phyloP scores from a whole-genome alignment of 2,113 vertebrate species.

The Ursus arctos region DNA sequence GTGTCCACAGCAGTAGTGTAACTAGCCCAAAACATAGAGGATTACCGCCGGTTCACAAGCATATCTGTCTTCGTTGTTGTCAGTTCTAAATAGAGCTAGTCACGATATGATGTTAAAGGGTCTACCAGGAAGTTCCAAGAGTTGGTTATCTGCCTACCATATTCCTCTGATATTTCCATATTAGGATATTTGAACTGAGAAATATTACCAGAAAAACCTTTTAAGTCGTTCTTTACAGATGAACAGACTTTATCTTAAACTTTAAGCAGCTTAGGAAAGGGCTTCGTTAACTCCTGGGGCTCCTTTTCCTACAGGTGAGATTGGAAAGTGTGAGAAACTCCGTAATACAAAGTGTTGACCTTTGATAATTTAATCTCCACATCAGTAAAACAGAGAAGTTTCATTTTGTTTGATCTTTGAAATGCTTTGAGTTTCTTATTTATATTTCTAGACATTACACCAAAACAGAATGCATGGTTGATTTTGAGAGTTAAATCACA shows the following conservation, averaged over 20 bases:
- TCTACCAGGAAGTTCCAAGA: not conserved
- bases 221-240: not conserved
- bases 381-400: not conserved
- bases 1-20: not conserved
- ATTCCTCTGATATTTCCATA: not conserved
- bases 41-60: not conserved
- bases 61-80: not conserved
- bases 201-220: not conserved
- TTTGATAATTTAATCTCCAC: not conserved
- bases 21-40: not conserved
- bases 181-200: not conserved
- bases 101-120: not conserved
- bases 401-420: not conserved
- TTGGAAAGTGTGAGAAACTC: not conserved
- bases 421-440: not conserved
- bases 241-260: slow-evolving; percentile 9
- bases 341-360: not conserved
- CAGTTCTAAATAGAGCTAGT: not conserved
- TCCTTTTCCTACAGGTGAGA: not conserved
- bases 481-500: slow-evolving; percentile 20
- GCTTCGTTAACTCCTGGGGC: not conserved
- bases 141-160: not conserved
- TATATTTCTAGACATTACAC: not conserved
- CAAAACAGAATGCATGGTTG: not conserved
- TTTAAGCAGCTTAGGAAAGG: not conserved